Evolutionary conservation across 2,888 invertebrate genomes (phyloP), one percentile per base, ranked within the genome.

Genomic region (Dilophus febrilis): DNA sequence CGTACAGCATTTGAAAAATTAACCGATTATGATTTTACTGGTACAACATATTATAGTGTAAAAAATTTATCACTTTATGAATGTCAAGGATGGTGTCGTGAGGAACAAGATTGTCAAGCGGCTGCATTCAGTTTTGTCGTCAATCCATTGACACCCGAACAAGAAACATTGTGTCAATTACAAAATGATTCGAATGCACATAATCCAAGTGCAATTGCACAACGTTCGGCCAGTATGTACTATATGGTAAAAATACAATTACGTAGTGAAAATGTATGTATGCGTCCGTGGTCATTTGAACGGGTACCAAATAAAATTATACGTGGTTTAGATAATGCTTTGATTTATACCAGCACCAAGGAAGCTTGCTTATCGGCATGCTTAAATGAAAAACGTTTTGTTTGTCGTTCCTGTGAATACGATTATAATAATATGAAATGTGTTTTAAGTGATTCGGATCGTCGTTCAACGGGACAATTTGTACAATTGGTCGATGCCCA

Each of bases 31-130:
- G 91, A 91, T 63, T 92, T 87, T 61, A 69, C 83, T 40, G 91
- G 91, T 39, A 86, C 79, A 42, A 86, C 87, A 31, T 91, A 91
- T 61, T 90, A 88, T 66, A 88, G 83, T 40, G 87, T 88, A 40
- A 78, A 87, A 57, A 92, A 92, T 63, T 70, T 91, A 33, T 86
- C 88, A 13, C 68, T 92, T 35, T 88, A 87, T 66, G 90, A 91
- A 63, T 92, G 91, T 60, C 88, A 91, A 58, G 88, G 88, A 27
- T 91, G 90, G 90, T 92, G 91, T 59, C 71, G 88, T 37, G 88
- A 91, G 57, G 90, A 91, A 53, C 76, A 81, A 1, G 87, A 88
- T 55, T 91, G 91, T 55, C 86, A 84, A 54, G 88, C 91, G 2
- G 90, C 88, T 5, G 82, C 87, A 3, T 92, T 91, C 61, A 88